Evolutionary conservation across 2,888 invertebrate genomes (phyloP).

Genomic region (Scaptomyza flava): DNA sequence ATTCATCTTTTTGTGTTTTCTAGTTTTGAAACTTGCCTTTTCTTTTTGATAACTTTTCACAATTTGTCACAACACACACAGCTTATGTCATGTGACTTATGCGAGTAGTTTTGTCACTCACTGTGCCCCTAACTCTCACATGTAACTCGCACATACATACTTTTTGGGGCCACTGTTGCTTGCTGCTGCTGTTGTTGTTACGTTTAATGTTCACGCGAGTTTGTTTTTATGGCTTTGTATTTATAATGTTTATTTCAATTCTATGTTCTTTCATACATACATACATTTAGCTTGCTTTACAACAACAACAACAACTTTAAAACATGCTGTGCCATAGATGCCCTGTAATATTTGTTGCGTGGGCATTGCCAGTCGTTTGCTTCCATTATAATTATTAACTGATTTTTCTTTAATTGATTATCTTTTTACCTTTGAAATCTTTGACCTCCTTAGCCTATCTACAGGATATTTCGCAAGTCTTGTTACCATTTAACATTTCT

Average conservation of each 20-base stretch:
- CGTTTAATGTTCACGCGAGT: slow-evolving; percentile 52
- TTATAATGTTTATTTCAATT: slow-evolving; percentile 79
- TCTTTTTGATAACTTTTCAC: background rate
- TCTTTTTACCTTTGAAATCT: too few species aligned
- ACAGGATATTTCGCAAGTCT: slow-evolving; percentile 16
- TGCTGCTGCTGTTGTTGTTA: slow-evolving; percentile 28
- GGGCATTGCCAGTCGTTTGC: background rate
- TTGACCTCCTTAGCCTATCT: background rate
- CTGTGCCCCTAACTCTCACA: slow-evolving; percentile 18
- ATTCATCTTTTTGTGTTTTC: background rate
- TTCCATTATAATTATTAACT: too few species aligned
- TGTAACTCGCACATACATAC: slow-evolving; percentile 15
- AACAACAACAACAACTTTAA: slow-evolving; percentile 8
- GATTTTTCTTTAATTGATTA: too few species aligned
- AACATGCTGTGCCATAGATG: slow-evolving; percentile 23
- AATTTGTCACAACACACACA: slow-evolving; percentile 13
- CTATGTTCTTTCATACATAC: slow-evolving; percentile 47
- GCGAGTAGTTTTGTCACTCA: slow-evolving; percentile 22
- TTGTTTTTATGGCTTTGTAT: slow-evolving; percentile 74
- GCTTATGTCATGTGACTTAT: slow-evolving; percentile 18
- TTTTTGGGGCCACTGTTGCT: slow-evolving; percentile 41
- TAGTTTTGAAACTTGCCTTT: background rate
- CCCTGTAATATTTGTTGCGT: slow-evolving; percentile 4
- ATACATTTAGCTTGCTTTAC: slow-evolving; percentile 58
- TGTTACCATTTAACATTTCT: background rate